A percentile compares a stretch with the other conserved stretches of the same genome.
These are phyloP conservation scores for Pholis gunnellus DNA, from an alignment of 2,113 vertebrate genomes.

Conservation along the genomic window DNA sequence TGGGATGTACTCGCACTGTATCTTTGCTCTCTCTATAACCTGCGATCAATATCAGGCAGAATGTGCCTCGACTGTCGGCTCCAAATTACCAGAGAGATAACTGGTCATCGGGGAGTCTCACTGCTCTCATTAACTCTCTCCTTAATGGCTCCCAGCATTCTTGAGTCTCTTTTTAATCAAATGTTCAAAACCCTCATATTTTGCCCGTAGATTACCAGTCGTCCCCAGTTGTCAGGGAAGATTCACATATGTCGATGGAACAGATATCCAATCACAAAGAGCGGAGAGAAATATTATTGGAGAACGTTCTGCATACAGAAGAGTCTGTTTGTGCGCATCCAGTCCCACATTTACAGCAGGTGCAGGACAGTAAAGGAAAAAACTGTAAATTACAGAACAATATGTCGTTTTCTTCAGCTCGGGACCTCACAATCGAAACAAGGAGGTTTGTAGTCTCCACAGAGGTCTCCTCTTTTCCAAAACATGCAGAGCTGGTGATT, in stretches of 20 bases:
- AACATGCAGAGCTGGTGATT: neutral
- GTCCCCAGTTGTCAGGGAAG: neutral
- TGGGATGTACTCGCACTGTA: neutral
- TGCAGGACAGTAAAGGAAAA: too few species aligned
- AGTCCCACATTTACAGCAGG: neutral
- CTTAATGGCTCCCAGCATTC: slow-evolving; percentile 23
- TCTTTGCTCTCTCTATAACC: slow-evolving; percentile 38
- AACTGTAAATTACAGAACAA: neutral
- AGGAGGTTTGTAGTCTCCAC: neutral
- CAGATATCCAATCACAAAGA: neutral
- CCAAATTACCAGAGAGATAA: slow-evolving; percentile 56
- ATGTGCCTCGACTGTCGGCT: slow-evolving; percentile 44
- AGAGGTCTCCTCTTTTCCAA: neutral
- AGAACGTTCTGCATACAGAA: neutral
- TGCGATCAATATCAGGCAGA: slow-evolving; percentile 48
- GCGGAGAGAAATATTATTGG: neutral
- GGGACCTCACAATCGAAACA: neutral
- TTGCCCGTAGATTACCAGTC: neutral
- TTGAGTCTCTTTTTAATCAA: slow-evolving; percentile 54
- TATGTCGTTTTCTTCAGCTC: neutral
- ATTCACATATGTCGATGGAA: neutral
- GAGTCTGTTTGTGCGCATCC: neutral
- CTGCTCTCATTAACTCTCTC: slow-evolving; percentile 49
- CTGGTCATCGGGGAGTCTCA: slow-evolving; percentile 26
- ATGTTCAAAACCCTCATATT: slow-evolving; percentile 17